Percentiles rank a stretch among this genome's conserved stretches.
Evolutionary conservation across 2,888 invertebrate genomes (phyloP).

Genomic region (Eupithecia insigniata): DNA sequence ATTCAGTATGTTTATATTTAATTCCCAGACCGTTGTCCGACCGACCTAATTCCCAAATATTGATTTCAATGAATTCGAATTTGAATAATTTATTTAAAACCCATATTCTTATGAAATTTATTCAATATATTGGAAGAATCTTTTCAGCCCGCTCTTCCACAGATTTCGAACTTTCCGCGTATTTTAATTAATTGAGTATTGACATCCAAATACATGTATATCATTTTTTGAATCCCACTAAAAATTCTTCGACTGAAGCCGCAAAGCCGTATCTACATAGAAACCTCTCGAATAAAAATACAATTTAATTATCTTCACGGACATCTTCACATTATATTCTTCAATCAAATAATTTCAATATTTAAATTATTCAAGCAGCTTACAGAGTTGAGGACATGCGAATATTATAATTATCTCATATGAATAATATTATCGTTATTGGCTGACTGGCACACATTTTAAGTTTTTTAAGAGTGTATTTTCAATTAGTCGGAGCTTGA

Average conservation of each 20-base stretch:
- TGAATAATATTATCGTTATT: constrained; percentile 62
- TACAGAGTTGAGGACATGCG: constrained; percentile 58
- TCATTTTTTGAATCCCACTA: background rate
- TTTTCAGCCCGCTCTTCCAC: background rate
- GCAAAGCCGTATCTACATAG: background rate
- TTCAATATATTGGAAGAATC: background rate
- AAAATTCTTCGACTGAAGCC: background rate
- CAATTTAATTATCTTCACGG: constrained; percentile 9
- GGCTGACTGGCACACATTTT: constrained; percentile 59
- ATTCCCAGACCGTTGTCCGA: background rate
- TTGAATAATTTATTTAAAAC: background rate
- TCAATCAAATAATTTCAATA: constrained; percentile 48
- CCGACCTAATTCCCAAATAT: background rate
- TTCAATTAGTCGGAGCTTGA: constrained; percentile 63
- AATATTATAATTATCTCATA: constrained; percentile 69
- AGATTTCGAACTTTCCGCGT: background rate
- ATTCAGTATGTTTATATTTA: background rate
- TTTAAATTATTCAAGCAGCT: constrained; percentile 56
- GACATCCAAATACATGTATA: background rate
- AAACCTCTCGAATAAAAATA: constrained; percentile 18
- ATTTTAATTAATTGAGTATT: constrained; percentile 1
- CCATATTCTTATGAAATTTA: background rate
- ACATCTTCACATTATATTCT: constrained; percentile 12
- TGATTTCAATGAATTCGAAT: constrained; percentile 1
- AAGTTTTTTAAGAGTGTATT: constrained; percentile 64